Evolutionary conservation across 2,888 invertebrate species (phyloP).

Genomic region (Hirtodrosophila alboralis): DNA sequence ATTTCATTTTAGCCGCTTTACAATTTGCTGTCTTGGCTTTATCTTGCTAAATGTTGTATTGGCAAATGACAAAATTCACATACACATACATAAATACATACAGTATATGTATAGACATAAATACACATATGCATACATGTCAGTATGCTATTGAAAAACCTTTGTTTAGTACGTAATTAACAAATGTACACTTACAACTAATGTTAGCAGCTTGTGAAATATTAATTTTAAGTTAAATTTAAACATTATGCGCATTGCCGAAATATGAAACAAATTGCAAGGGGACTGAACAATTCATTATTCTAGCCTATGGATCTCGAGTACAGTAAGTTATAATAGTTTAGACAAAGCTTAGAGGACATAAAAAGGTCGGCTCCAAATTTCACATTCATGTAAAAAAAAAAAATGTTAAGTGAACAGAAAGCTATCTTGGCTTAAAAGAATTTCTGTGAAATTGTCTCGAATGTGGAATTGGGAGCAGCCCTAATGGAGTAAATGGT

Average conservation of each 20-base stretch:
- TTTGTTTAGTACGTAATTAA: conserved; percentile 61
- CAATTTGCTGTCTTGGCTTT: conserved; percentile 42
- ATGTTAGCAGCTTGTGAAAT: conserved; percentile 59
- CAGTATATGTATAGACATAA: conserved; percentile 46
- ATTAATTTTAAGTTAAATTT: conserved; percentile 29
- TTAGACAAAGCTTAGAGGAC: conserved; percentile 36
- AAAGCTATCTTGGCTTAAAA: too few species aligned
- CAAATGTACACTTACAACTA: conserved; percentile 72
- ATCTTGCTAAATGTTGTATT: conserved; percentile 1
- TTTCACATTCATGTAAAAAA: too few species aligned
- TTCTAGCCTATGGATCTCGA: conserved; percentile 72
- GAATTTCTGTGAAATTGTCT: too few species aligned
- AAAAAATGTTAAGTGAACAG: too few species aligned
- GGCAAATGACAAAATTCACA: conserved; percentile 43
- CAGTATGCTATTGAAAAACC: conserved; percentile 5
- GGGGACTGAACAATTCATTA: conserved; percentile 67
- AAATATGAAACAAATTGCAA: conserved; percentile 33
- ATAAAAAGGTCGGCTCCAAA: too few species aligned
- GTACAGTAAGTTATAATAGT: conserved; percentile 30
- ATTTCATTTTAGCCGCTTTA: conserved; percentile 61
- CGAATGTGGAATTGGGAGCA: too few species aligned
- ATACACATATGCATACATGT: conserved; percentile 40
- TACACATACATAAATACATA: conserved; percentile 16
- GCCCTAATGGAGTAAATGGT: conserved; percentile 32
- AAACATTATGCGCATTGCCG: conserved; percentile 36